Evolutionary conservation across 1,140 invertebrate genomes (phyloP), one percentile per base, ranked within the genome.

Genomic region (Apis cerana): DNA sequence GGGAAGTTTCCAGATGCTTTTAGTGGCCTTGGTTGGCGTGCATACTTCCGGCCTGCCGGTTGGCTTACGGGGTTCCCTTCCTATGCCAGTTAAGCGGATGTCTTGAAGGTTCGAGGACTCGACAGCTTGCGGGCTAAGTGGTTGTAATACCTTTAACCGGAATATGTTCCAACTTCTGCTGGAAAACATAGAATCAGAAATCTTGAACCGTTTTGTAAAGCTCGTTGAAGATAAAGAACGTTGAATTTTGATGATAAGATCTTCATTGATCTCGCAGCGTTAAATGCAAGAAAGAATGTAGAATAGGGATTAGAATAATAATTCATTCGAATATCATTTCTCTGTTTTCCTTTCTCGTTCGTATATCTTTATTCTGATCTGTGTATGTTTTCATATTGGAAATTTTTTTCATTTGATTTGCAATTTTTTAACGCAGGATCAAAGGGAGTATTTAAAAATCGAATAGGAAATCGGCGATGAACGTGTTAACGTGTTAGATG

Each of bases 81-180:
- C 87, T 90, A 90, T 91, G 91, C 90, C 90, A 91, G 92, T 93
- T 93, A 91, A 92, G 91, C 91, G 90, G 88, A 91, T 88, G 90
- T 91, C 90, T 92, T 86, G 78, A 80, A 86, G 81, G 88, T 85
- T 85, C 77, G 75, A 91, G 89, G 78, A 91, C 88, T 90, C 88
- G 85, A 90, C 84, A 90, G 90, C 89, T 91, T 89, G 86, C 75
- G 85, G 87, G 82, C 85, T 89, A 88, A 90, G 89, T 88, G 89
- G 84, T 89, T 89, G 85, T 89, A 90, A 91, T 89, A 90, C 85
- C 85, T 90, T 91, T 86, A 89, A 64, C 72, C 68, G 69, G 76
- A 85, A 83, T 76, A 56, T 76, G 80, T 62, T 48, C 56, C 23
- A 69, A 82, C 80, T 82, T 82, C 64, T 76, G 43, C 17, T 43